Evolutionary conservation across 1,140 invertebrate species (phyloP).

Genomic region (Macrobrachium rosenbergii): DNA sequence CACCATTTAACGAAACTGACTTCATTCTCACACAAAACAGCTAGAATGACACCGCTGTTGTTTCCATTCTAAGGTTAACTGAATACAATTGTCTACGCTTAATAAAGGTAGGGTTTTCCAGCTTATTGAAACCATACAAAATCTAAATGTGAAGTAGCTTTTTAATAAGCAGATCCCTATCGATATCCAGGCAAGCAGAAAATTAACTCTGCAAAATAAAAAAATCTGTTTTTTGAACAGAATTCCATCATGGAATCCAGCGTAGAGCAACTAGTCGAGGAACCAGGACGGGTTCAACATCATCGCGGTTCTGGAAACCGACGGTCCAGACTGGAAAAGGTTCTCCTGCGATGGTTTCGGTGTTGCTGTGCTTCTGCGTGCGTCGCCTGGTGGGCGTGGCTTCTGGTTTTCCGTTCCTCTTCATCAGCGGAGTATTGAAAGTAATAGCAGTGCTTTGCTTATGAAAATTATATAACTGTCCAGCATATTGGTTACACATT

Average conservation of each 20-base stretch:
- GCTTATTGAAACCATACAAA: no score
- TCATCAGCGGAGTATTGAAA: background rate
- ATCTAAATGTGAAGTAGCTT: no score
- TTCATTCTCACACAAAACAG: no score
- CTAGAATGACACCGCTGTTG: no score
- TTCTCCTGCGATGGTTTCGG: background rate
- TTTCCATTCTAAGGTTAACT: no score
- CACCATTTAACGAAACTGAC: no score
- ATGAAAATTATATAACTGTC: background rate
- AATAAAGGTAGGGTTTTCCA: no score
- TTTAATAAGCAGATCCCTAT: no score
- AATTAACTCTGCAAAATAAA: no score
- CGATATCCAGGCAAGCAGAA: no score
- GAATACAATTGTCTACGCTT: no score
- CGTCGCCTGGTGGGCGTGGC: background rate
- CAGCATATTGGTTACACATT: background rate
- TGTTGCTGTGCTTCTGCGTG: background rate
- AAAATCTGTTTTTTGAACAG: no score
- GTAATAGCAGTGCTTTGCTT: background rate
- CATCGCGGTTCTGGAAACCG: background rate
- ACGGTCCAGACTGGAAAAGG: background rate
- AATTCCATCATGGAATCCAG: background rate
- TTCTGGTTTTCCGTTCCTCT: background rate
- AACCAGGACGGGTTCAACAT: background rate
- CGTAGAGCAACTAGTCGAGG: background rate